Evolutionary conservation across 2,888 invertebrate genomes (phyloP).

Genomic region (Ptychoptera contaminata): DNA sequence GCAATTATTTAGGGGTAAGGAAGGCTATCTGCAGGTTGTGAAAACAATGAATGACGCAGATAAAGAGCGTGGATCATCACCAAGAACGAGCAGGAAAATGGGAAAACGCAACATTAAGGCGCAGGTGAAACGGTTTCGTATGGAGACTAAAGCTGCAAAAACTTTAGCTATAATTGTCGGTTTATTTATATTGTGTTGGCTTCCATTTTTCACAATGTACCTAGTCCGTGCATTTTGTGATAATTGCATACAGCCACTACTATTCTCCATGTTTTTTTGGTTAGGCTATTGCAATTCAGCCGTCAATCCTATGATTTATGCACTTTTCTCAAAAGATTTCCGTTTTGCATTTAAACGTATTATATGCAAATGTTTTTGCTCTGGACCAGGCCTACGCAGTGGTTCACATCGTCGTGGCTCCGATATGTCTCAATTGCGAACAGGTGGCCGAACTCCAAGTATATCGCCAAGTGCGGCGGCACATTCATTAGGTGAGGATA

Average conservation of each 20-base stretch:
- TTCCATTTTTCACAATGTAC: slow-evolving; percentile 93
- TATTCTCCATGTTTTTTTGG: slow-evolving; percentile 91
- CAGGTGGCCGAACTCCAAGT: slow-evolving; percentile 36
- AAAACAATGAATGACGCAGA: slow-evolving; percentile 18
- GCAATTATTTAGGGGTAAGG: slow-evolving; percentile 31
- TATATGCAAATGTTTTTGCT: slow-evolving; percentile 71
- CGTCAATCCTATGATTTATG: slow-evolving; percentile 89
- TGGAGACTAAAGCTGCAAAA: slow-evolving; percentile 95
- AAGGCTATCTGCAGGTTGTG: slow-evolving; percentile 42
- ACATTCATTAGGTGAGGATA: slow-evolving; percentile 39
- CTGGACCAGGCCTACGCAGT: slow-evolving; percentile 27
- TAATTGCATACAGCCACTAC: slow-evolving; percentile 65
- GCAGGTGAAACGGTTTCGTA: slow-evolving; percentile 77
- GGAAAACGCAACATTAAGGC: slow-evolving; percentile 82
- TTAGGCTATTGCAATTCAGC: slow-evolving; percentile 95
- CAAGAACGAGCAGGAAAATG: slow-evolving; percentile 45
- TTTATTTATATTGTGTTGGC: slow-evolving; percentile 92
- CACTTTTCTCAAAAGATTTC: slow-evolving; percentile 88
- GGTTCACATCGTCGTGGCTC: slow-evolving; percentile 37
- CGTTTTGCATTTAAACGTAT: slow-evolving; percentile 87
- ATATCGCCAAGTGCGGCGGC: slow-evolving; percentile 36
- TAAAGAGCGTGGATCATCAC: slow-evolving; percentile 17
- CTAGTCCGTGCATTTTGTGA: slow-evolving; percentile 77
- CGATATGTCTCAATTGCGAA: slow-evolving; percentile 38
- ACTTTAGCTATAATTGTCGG: slow-evolving; percentile 95